Evolutionary conservation across 1,140 invertebrate genomes (phyloP).

Genomic region (Leptinotarsa defecta): DNA sequence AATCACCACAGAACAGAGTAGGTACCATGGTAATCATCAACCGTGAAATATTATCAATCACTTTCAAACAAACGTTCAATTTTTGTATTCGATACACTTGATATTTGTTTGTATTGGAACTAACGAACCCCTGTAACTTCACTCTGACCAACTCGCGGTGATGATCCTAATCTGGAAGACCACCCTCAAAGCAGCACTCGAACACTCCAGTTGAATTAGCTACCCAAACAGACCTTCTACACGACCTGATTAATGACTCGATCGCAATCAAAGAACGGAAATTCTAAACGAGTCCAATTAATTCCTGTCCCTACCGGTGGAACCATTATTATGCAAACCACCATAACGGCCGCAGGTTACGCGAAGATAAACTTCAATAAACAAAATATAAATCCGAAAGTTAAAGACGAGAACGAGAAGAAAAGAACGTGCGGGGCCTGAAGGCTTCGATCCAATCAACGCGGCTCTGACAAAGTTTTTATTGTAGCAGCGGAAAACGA

Average conservation of each 20-base stretch:
- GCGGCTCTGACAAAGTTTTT: slow-evolving; percentile 36
- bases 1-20: no score
- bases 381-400: slow-evolving; percentile 24
- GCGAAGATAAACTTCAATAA: slow-evolving; percentile 20
- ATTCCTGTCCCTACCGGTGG: background rate
- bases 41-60: no score
- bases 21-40: no score
- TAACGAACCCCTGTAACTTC: no score
- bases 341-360: slow-evolving; percentile 16
- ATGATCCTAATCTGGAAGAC: no score
- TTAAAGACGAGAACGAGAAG: slow-evolving; percentile 11
- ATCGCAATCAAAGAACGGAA: slow-evolving; percentile 7
- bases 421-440: background rate
- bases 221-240: no score
- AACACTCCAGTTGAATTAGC: no score
- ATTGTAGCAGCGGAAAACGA: slow-evolving; percentile 38
- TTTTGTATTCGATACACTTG: no score
- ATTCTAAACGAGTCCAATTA: slow-evolving; percentile 8
- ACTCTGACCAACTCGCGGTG: no score
- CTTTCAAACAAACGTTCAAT: no score
- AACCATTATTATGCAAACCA: slow-evolving; percentile 7
- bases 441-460: slow-evolving; percentile 25
- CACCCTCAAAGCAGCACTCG: no score
- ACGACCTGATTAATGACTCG: background rate
- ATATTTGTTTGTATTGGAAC: no score